phyloP scores from a whole-genome alignment of 1,140 invertebrate genomes.

The Leptinotarsa texana region DNA sequence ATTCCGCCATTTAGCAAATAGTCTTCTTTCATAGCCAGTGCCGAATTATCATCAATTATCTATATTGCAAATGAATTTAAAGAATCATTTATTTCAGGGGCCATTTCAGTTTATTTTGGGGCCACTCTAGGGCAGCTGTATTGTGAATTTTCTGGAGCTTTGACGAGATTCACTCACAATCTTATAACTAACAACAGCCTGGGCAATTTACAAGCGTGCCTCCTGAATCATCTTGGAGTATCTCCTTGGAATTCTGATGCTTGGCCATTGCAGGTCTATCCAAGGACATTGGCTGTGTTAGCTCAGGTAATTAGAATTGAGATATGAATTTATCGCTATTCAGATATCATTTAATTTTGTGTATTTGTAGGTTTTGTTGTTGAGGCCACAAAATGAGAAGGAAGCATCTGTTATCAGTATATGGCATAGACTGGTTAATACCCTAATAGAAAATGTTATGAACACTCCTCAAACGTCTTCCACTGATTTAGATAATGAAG shows the following conservation, averaged over 20 bases:
- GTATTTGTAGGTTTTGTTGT: slow-evolving; percentile 68
- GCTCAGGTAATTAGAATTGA: slow-evolving; percentile 59
- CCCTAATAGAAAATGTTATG: slow-evolving; percentile 80
- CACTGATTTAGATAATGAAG: slow-evolving; percentile 69
- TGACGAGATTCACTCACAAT: slow-evolving; percentile 84
- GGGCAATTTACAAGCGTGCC: slow-evolving; percentile 70
- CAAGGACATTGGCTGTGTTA: slow-evolving; percentile 73
- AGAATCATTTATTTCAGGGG: slow-evolving; percentile 59
- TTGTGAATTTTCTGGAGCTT: slow-evolving; percentile 74
- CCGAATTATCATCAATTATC: too few species aligned
- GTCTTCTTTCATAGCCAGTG: too few species aligned
- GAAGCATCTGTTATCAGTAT: slow-evolving; percentile 87
- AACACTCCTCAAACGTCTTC: slow-evolving; percentile 58
- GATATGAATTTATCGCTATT: not conserved
- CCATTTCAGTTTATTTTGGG: slow-evolving; percentile 71
- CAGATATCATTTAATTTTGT: not conserved
- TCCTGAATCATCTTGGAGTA: slow-evolving; percentile 76
- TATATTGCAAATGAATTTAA: too few species aligned
- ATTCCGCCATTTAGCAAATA: too few species aligned
- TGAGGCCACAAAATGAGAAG: slow-evolving; percentile 82
- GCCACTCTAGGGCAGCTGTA: slow-evolving; percentile 72
- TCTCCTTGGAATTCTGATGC: slow-evolving; percentile 71
- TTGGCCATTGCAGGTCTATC: slow-evolving; percentile 85
- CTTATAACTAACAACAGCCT: slow-evolving; percentile 74
- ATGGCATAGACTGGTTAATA: slow-evolving; percentile 86